A percentile compares a stretch with the other conserved stretches of the same genome.
Evolutionary conservation across 2,797 vertebrate species (phyloP).

Genomic region (Microchirus variegatus): DNA sequence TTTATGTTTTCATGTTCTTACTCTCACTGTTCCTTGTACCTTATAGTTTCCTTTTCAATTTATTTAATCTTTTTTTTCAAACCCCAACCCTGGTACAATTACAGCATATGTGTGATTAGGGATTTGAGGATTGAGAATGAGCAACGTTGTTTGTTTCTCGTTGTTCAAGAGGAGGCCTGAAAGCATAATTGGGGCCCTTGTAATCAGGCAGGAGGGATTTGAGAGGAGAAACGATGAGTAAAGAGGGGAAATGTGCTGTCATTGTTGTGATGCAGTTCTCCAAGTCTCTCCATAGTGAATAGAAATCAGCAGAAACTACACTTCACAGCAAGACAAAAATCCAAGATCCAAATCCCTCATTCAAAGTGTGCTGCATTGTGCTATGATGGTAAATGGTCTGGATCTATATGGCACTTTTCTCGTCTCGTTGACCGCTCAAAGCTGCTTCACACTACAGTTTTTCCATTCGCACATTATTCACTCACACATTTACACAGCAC

Average conservation of each 20-base stretch:
- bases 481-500: too few relatives aligned
- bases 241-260: constrained; percentile 16
- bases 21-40: not conserved
- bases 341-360: constrained; percentile 13
- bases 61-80: too few relatives aligned
- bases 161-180: constrained; percentile 41
- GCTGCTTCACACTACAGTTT: too few relatives aligned
- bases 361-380: not conserved
- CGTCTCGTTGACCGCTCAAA: too few relatives aligned
- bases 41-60: constrained; percentile 2
- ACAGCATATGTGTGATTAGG: constrained; percentile 29
- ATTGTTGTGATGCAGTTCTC: constrained; percentile 30
- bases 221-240: constrained; percentile 20
- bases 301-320: constrained; percentile 7
- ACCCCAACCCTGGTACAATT: constrained; percentile 15
- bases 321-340: constrained; percentile 5
- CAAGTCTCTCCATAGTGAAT: constrained; percentile 12
- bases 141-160: constrained; percentile 44
- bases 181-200: constrained; percentile 41
- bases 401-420: too few relatives aligned
- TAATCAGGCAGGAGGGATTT: constrained; percentile 53
- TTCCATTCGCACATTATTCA: too few relatives aligned
- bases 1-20: not conserved
- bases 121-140: constrained; percentile 20
- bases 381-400: too few relatives aligned